phyloP scores from a whole-genome alignment of 2,888 invertebrate species.

The Cosmorhoe ocellata region DNA sequence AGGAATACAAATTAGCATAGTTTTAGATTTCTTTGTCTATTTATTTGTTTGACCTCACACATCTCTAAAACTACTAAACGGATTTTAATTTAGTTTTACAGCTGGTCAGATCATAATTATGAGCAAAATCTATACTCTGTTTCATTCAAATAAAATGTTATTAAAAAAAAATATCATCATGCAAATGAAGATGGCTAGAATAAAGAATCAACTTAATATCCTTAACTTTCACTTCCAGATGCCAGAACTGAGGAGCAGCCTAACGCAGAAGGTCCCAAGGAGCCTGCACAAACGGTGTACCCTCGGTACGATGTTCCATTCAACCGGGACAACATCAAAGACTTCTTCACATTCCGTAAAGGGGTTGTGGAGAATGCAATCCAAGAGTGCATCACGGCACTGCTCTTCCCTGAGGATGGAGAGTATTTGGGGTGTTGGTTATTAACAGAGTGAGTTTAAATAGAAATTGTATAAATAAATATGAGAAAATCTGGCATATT shows the following conservation, averaged over 20 bases:
- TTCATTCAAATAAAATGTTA: too few species aligned
- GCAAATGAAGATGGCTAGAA: too few species aligned
- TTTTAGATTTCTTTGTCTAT: too few species aligned
- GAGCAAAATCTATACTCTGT: too few species aligned
- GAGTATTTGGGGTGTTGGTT: conserved; percentile 89
- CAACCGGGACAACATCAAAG: conserved; percentile 83
- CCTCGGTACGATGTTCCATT: conserved; percentile 74
- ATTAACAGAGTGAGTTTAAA: conserved; percentile 88
- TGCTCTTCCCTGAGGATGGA: conserved; percentile 87
- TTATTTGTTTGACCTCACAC: too few species aligned
- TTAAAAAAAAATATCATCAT: too few species aligned
- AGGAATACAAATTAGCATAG: too few species aligned
- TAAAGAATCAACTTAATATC: too few species aligned
- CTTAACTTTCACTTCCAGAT: conserved; percentile 43
- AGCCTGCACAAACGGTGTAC: conserved; percentile 58
- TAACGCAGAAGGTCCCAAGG: conserved; percentile 51
- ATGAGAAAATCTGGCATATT: too few species aligned
- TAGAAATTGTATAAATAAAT: neutral
- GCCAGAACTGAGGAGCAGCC: conserved; percentile 56
- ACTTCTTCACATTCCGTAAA: conserved; percentile 88
- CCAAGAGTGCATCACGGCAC: conserved; percentile 85
- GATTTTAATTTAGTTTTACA: too few species aligned
- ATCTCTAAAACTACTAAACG: too few species aligned
- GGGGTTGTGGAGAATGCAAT: conserved; percentile 89
- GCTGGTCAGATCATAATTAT: too few species aligned